Percentiles rank a stretch among this genome's conserved stretches.
Conservation (phyloP, 1,140 invertebrate species). For the Trachelipus rathkii region DNA sequence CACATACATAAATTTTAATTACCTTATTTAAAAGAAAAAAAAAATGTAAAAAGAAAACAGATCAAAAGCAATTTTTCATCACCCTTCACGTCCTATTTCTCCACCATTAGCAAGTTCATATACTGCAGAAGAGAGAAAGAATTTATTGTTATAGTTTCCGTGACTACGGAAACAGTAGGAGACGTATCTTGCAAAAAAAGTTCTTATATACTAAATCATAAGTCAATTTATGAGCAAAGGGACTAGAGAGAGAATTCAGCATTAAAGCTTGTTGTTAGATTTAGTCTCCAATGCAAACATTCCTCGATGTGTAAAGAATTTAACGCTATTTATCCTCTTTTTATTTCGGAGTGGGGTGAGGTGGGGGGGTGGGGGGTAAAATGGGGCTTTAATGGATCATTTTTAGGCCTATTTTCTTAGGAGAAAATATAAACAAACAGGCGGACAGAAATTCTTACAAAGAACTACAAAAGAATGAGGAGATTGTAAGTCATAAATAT, state of each 20-base stretch:
- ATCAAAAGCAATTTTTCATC: slow-evolving; percentile 6
- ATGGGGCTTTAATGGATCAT: neutral
- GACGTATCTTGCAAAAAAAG: slow-evolving; percentile 10
- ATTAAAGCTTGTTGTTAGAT: neutral
- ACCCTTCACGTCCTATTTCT: neutral
- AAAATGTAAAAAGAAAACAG: neutral
- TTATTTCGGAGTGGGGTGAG: neutral
- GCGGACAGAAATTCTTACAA: no score
- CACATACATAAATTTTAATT: no score
- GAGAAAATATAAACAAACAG: slow-evolving; percentile 1
- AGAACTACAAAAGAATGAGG: neutral
- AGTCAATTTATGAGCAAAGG: slow-evolving; percentile 1
- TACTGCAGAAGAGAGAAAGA: slow-evolving; percentile 8
- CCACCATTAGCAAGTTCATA: slow-evolving; percentile 12
- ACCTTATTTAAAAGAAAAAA: no score
- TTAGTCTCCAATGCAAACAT: slow-evolving; percentile 8
- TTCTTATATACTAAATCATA: neutral
- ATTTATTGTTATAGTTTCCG: slow-evolving; percentile 13
- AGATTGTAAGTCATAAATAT: neutral
- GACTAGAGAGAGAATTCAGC: neutral
- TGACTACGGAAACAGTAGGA: slow-evolving; percentile 6
- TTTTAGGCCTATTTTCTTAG: slow-evolving; percentile 1
- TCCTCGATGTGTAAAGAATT: slow-evolving; percentile 2
- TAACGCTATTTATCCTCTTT: neutral
- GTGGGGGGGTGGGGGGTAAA: neutral